Percentiles rank a stretch among this genome's conserved stretches.
phyloP scores from a whole-genome alignment of 2,797 vertebrate genomes.

The Danio choprae region DNA sequence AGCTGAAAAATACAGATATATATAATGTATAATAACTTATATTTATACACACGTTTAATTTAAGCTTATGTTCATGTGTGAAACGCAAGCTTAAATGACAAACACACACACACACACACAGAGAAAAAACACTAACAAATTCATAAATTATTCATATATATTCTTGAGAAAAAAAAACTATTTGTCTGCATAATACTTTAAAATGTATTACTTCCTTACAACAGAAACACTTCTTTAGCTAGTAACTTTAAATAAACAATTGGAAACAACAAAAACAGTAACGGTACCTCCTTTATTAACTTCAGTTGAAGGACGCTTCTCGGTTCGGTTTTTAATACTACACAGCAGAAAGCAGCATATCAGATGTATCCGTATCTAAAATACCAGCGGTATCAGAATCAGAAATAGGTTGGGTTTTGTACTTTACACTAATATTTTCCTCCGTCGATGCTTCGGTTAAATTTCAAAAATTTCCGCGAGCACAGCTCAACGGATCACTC shows the following conservation, averaged over 20 bases:
- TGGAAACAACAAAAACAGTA: too few species aligned
- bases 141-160: not conserved
- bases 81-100: not conserved
- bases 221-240: too few species aligned
- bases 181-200: not conserved
- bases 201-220: too few species aligned
- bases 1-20: too few species aligned
- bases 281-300: slow-evolving; percentile 9
- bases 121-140: not conserved
- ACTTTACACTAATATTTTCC: not conserved
- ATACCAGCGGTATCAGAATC: too few species aligned
- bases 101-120: not conserved
- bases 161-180: not conserved
- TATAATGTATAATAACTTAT: too few species aligned
- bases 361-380: not conserved
- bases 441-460: slow-evolving; percentile 3
- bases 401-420: too few species aligned
- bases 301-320: not conserved
- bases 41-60: not conserved
- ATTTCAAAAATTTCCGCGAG: slow-evolving; percentile 63
- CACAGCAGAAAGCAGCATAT: not conserved
- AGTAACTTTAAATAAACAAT: too few species aligned
- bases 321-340: not conserved
- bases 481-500: slow-evolving; percentile 35
- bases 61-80: not conserved